These are phyloP conservation scores for Fragum fragum DNA, from an alignment of 2,888 invertebrate species.

Conservation along the genomic window DNA sequence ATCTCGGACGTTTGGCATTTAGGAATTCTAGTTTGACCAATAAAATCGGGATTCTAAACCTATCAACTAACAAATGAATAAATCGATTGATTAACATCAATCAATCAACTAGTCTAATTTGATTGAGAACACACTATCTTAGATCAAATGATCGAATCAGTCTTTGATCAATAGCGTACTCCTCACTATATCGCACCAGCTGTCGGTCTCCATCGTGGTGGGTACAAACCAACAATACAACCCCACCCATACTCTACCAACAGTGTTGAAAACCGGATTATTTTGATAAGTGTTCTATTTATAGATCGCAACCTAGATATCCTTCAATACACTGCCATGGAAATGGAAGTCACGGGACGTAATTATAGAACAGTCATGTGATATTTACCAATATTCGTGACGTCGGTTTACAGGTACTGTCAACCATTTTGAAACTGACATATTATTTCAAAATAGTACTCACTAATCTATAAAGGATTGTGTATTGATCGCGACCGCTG, in stretches of 20 bases:
- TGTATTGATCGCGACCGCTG: not conserved
- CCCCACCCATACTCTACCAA: not conserved
- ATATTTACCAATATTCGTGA: constrained; percentile 34
- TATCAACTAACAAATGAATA: too few species aligned
- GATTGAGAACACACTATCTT: too few species aligned
- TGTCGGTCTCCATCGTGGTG: too few species aligned
- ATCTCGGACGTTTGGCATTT: too few species aligned
- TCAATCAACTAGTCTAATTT: too few species aligned
- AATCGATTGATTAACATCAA: too few species aligned
- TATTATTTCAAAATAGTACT: constrained; percentile 22
- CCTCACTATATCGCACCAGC: too few species aligned
- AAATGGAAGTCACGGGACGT: constrained; percentile 34
- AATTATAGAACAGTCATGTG: constrained; percentile 35
- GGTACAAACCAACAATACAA: not conserved
- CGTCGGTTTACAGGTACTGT: constrained; percentile 24
- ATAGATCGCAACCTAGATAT: constrained; percentile 17
- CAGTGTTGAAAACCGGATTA: constrained; percentile 12
- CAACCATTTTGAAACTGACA: constrained; percentile 42
- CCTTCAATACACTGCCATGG: constrained; percentile 28
- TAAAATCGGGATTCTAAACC: too few species aligned
- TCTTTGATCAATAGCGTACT: too few species aligned
- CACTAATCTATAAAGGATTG: not conserved
- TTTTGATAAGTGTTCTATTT: constrained; percentile 14
- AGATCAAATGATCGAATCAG: too few species aligned
- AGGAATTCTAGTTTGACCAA: too few species aligned